phyloP scores from a whole-genome alignment of 1,140 invertebrate genomes.

The Apis florea region DNA sequence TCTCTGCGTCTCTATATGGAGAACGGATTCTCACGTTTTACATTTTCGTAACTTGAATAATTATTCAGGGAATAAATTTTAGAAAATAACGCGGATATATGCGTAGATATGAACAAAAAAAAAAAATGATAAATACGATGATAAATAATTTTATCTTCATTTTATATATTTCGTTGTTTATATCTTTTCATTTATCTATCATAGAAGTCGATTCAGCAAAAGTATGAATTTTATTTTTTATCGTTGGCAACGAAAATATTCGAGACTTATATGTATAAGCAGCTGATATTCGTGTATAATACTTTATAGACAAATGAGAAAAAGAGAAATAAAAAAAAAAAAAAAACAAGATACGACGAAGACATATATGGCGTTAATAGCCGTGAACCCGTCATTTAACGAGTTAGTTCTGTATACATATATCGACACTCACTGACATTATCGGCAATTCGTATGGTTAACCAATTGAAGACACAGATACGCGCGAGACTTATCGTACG shows the following conservation, averaged over 20 bases:
- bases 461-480: conserved; percentile 42
- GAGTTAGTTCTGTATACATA: conserved; percentile 6
- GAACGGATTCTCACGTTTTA: conserved; percentile 61
- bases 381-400: conserved; percentile 42
- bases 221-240: conserved; percentile 2
- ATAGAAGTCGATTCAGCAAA: not conserved
- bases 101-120: not conserved
- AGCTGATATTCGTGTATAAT: not conserved
- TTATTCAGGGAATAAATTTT: conserved; percentile 40
- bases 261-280: not conserved
- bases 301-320: not conserved
- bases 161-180: not conserved
- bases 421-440: conserved; percentile 2
- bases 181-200: conserved; percentile 6
- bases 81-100: too few species aligned
- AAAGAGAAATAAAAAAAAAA: not conserved
- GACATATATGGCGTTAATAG: conserved; percentile 34
- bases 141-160: not conserved
- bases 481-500: conserved; percentile 34
- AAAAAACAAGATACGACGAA: conserved; percentile 1
- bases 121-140: not conserved
- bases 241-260: conserved; percentile 22
- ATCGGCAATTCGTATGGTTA: conserved; percentile 17
- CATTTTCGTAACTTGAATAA: conserved; percentile 37
- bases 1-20: conserved; percentile 15